Evolutionary conservation across 2,888 invertebrate species (phyloP), one percentile per base, ranked within the genome.

Genomic region (Thyatira batis): DNA sequence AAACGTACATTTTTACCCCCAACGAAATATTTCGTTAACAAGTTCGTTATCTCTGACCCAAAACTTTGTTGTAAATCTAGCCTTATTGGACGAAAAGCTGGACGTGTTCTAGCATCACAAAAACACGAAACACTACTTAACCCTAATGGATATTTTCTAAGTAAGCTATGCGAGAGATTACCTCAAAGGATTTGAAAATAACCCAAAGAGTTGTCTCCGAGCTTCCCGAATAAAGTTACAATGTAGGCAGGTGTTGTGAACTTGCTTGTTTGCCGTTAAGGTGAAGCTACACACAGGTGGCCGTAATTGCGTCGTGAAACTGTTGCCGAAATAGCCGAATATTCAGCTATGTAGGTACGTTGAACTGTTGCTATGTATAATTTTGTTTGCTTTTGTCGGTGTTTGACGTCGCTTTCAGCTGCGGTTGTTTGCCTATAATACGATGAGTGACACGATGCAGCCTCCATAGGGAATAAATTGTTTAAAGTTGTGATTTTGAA

Each of bases 121-220:
- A 48, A 48, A 27, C 25, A 46, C 20, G 17, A 20, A 27, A 28
- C 28, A 8, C 9, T 48, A 27, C 48, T 48, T 48, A 48, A 27
- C 21, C 25, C 23, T 46, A 25, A 45, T 45, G 46, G 13, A 46
- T n/a, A 23, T 46, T 25, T 46, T 46, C 46, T 25, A 46, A 25
- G 46, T 46, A 13, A 21, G 46, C 25, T 25, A 25, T 46, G 23
- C 6, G 25, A 25, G 25, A 23, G 13, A 46, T 46, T 25, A 46
- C 46, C 46, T 13, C 23, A 25, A 46, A 46, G 46, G n/a, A 25
- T 23, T 46, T 23, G 13, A 13, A 25, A 46, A 25, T 46, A 23
- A 1, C 23, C 23, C 1, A 8, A n/a, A n/a, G 13, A 1, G 13
- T 23, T 3, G 45, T 45, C 21, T 23, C n/a, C 2, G 23, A 21